These are phyloP conservation scores for Eulimnadia texana DNA, from an alignment of 1,140 invertebrate genomes.

Conservation along the genomic window DNA sequence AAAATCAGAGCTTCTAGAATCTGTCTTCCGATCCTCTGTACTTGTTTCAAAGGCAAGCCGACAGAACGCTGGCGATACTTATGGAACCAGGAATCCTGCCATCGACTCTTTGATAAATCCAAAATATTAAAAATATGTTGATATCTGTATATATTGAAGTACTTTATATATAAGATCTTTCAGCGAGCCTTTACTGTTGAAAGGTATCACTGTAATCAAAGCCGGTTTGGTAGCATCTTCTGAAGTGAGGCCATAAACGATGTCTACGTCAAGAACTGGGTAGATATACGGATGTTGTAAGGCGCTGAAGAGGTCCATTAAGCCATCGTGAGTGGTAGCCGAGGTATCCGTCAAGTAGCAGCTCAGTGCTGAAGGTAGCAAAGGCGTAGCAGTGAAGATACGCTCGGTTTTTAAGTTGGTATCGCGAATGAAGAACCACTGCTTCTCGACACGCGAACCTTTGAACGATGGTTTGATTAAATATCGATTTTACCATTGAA, in stretches of 20 bases:
- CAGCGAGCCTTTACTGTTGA: constrained; percentile 64
- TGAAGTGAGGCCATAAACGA: constrained; percentile 26
- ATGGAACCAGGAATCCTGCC: constrained; percentile 51
- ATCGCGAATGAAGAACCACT: constrained; percentile 78
- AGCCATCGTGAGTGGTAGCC: constrained; percentile 40
- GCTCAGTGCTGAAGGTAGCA: constrained; percentile 28
- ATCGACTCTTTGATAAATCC: constrained; percentile 31
- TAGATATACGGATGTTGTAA: constrained; percentile 80
- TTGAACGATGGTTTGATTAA: constrained; percentile 16
- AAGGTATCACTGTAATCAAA: constrained; percentile 58
- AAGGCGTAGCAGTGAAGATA: constrained; percentile 58
- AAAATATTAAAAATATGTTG: not conserved
- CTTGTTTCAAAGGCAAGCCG: constrained; percentile 55
- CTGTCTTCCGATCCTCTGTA: constrained; percentile 71
- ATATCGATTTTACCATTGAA: not conserved
- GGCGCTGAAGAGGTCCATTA: constrained; percentile 65
- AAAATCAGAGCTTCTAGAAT: constrained; percentile 75
- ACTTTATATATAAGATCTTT: constrained; percentile 82
- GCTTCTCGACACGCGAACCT: constrained; percentile 65
- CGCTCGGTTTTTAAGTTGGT: constrained; percentile 62
- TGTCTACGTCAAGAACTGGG: constrained; percentile 68
- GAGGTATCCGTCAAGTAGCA: constrained; percentile 34
- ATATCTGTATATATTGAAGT: constrained; percentile 17
- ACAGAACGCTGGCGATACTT: constrained; percentile 49
- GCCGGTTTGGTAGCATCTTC: constrained; percentile 34